Conservation (phyloP, 1,140 invertebrate species). For the Coelopa frigida region DNA sequence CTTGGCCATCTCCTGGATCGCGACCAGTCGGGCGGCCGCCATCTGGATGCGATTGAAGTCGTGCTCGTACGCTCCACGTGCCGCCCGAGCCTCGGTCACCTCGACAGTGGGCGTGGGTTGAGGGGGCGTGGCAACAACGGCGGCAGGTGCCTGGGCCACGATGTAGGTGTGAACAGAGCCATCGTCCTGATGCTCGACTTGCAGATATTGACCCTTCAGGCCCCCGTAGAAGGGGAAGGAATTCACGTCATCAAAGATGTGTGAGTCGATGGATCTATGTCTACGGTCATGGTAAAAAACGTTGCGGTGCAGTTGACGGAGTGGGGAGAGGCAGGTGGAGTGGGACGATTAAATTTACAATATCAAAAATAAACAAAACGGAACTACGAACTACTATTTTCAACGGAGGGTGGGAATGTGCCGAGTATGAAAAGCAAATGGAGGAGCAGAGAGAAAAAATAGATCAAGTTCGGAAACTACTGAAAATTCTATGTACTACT, state of each 20-base stretch:
- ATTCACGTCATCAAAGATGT: slow-evolving; percentile 1
- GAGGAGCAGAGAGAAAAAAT: too few relatives aligned
- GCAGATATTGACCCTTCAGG: slow-evolving; percentile 55
- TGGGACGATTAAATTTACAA: not conserved
- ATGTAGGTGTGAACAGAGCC: slow-evolving; percentile 49
- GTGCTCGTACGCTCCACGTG: slow-evolving; percentile 9
- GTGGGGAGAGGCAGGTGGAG: not conserved
- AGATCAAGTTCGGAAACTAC: too few relatives aligned
- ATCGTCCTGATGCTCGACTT: slow-evolving; percentile 50
- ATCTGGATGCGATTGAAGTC: slow-evolving; percentile 46
- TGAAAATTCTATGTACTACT: too few relatives aligned
- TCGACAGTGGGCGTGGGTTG: not conserved
- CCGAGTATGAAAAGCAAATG: too few relatives aligned
- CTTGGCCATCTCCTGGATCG: slow-evolving; percentile 48
- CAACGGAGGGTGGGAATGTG: too few relatives aligned
- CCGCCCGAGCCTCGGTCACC: not conserved
- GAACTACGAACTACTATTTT: too few relatives aligned
- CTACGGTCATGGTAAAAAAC: too few relatives aligned
- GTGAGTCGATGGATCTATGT: slow-evolving; percentile 7
- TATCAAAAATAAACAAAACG: not conserved
- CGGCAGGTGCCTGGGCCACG: not conserved
- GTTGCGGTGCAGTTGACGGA: not conserved
- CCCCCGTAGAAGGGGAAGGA: slow-evolving; percentile 54
- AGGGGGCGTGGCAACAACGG: not conserved
- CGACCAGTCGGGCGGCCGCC: slow-evolving; percentile 46